These are phyloP conservation scores for Sciaenops ocellatus DNA, from an alignment of 2,797 vertebrate genomes.

Conservation along the genomic window DNA sequence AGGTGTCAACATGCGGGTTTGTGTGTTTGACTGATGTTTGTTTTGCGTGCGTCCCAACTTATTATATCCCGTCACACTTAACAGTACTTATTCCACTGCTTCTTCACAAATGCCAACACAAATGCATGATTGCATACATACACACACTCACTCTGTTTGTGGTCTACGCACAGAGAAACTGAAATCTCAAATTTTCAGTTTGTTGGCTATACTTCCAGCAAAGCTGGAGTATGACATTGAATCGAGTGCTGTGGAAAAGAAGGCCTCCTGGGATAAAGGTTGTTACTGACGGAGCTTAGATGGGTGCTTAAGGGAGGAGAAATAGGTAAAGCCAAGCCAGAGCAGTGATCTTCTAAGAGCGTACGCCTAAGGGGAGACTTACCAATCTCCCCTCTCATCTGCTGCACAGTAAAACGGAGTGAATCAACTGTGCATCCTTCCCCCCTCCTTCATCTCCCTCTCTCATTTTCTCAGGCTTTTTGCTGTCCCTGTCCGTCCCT, in stretches of 20 bases:
- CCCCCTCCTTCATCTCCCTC: slow-evolving; percentile 10
- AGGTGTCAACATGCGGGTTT: slow-evolving; percentile 30
- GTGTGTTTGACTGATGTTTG: slow-evolving; percentile 16
- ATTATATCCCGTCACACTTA: background rate
- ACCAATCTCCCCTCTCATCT: slow-evolving; percentile 59
- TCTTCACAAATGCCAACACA: slow-evolving; percentile 9
- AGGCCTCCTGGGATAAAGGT: slow-evolving; percentile 44
- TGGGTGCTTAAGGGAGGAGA: slow-evolving; percentile 51
- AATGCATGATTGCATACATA: background rate
- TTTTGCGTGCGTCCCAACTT: background rate
- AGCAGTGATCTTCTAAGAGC: slow-evolving; percentile 59
- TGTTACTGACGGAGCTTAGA: slow-evolving; percentile 53
- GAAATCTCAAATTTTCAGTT: background rate
- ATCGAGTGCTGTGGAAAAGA: slow-evolving; percentile 33
- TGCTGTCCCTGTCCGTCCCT: slow-evolving; percentile 26
- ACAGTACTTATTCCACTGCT: background rate
- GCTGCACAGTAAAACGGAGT: slow-evolving; percentile 40
- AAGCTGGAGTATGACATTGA: slow-evolving; percentile 36
- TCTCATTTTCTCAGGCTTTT: slow-evolving; percentile 47
- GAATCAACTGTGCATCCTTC: slow-evolving; percentile 62
- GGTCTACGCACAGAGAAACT: background rate
- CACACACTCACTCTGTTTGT: too few relatives aligned
- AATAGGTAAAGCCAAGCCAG: slow-evolving; percentile 56
- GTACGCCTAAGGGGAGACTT: slow-evolving; percentile 52
- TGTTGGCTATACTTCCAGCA: slow-evolving; percentile 13